These are phyloP conservation scores for Galeopsomyia nigrocyanea DNA, from an alignment of 2,888 invertebrate species.

Conservation along the genomic window DNA sequence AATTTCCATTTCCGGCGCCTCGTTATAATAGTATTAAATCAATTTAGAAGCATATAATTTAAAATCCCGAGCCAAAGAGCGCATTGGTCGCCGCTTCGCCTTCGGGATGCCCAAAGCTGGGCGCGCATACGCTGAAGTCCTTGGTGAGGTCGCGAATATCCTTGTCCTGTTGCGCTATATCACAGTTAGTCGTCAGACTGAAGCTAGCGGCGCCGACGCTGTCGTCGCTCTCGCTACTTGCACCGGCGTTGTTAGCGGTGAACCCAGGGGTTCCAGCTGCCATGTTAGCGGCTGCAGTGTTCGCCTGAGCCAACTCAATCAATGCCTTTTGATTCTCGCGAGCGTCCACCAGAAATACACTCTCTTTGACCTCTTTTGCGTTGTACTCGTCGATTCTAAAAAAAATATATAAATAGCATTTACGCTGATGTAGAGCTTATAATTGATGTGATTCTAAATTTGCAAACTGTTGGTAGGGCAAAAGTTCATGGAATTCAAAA, in stretches of 20 bases:
- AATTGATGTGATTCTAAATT: not conserved
- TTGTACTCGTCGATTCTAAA: slow-evolving; percentile 79
- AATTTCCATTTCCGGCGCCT: not conserved
- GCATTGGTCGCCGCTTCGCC: slow-evolving; percentile 64
- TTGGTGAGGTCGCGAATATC: slow-evolving; percentile 64
- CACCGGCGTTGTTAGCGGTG: slow-evolving; percentile 63
- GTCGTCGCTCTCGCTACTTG: slow-evolving; percentile 51
- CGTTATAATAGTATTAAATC: not conserved
- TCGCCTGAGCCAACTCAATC: slow-evolving; percentile 66
- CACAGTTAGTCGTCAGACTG: slow-evolving; percentile 47
- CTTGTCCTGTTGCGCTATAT: slow-evolving; percentile 55
- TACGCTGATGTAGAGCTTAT: not conserved
- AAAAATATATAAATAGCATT: not conserved
- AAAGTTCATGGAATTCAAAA: too few species aligned
- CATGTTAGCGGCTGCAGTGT: slow-evolving; percentile 66
- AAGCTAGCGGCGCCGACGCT: slow-evolving; percentile 28
- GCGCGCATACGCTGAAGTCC: slow-evolving; percentile 63
- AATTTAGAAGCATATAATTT: slow-evolving; percentile 31
- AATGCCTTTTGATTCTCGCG: slow-evolving; percentile 80
- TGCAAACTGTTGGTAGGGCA: slow-evolving; percentile 2
- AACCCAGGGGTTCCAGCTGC: slow-evolving; percentile 66
- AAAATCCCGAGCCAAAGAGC: slow-evolving; percentile 47
- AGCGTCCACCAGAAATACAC: slow-evolving; percentile 85
- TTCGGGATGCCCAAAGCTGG: slow-evolving; percentile 62
- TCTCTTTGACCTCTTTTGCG: slow-evolving; percentile 82